phyloP scores from a whole-genome alignment of 2,888 invertebrate genomes.

The Anthophora plumipes region DNA sequence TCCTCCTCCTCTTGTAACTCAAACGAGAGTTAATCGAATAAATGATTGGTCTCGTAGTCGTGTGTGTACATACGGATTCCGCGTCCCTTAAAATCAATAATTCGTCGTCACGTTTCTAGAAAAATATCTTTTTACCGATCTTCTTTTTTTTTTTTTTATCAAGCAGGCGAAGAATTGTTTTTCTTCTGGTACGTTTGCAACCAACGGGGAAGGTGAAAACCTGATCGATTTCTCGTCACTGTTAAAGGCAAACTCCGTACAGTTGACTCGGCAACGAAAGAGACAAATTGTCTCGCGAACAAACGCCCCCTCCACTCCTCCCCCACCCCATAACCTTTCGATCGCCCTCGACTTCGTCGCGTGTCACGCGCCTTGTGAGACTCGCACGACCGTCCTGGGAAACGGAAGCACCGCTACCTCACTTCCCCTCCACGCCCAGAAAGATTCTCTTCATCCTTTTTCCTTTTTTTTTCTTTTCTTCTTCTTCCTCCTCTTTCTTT shows the following conservation, averaged over 20 bases:
- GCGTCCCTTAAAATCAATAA: neutral
- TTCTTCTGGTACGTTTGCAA: neutral
- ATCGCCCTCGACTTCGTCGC: conserved; percentile 67
- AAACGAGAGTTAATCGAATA: conserved; percentile 5
- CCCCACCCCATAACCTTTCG: conserved; percentile 44
- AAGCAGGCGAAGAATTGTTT: conserved; percentile 1
- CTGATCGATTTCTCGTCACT: conserved; percentile 16
- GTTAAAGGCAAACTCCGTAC: conserved; percentile 36
- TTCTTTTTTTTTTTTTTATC: neutral
- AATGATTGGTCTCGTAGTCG: neutral
- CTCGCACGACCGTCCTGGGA: conserved; percentile 54
- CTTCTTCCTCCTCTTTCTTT: neutral
- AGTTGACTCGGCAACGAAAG: conserved; percentile 5
- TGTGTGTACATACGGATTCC: neutral
- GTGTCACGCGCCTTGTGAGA: conserved; percentile 59
- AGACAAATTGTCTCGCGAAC: conserved; percentile 24
- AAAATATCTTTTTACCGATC: conserved; percentile 42
- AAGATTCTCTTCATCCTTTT: conserved; percentile 22
- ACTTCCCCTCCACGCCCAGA: conserved; percentile 39
- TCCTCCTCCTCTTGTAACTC: conserved; percentile 12
- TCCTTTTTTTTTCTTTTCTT: conserved; percentile 4
- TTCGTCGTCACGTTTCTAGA: conserved; percentile 25
- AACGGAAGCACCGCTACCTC: conserved; percentile 51
- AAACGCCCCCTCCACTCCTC: too few species aligned
- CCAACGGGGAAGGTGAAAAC: neutral